Base-by-base conservation (phyloP, 2,888 invertebrate species). In the Poecilus cupreus region DNA sequence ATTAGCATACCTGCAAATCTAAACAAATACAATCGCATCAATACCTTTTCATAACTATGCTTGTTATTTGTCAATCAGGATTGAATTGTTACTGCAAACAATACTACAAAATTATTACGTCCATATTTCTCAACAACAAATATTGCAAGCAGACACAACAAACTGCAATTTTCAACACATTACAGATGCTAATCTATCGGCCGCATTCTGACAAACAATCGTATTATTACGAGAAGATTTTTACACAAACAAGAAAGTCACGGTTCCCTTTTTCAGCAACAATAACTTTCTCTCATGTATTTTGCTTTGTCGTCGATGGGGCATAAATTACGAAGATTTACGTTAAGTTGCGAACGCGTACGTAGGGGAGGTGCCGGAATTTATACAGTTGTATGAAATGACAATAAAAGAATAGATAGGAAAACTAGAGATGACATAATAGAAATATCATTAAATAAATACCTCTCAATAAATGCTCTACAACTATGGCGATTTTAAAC, bases 131-230 rank as follows among this genome's bases (percentile, higher is more conserved):
- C 54, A 54, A 54, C 20, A 18, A 54, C 54, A 54, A 54, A 54
- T 54, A 20, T 20, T 20, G 22, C 22, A 22, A 1, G 32, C 4
- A 32, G 32, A 32, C 5, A 32, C 4, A 32, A 46, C 46, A 46
- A 46, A 46, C 2, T 46, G 10, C n/a, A 46, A 13, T 13, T 46
- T 46, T 46, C 46, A 46, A 46, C n/a, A n/a, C n/a, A 46, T 46
- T 26, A 24, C 20, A n/a, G 60, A 24, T 13, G 60, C 13, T 26
- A 26, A 60, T 60, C 60, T 60, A 0, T n/a, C 24, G 60, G 26
- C 60, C 60, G 22, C 24, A 60, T 60, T 60, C 60, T 24, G 1
- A n/a, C 26, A 5, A 60, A 60, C 60, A 60, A 60, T 60, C 8
- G 60, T 60, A 26, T 32, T 60, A 24, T 26, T 60, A 26, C 26